Evolutionary conservation across 2,888 invertebrate genomes (phyloP).

Genomic region (Conops quadrifasciatus): DNA sequence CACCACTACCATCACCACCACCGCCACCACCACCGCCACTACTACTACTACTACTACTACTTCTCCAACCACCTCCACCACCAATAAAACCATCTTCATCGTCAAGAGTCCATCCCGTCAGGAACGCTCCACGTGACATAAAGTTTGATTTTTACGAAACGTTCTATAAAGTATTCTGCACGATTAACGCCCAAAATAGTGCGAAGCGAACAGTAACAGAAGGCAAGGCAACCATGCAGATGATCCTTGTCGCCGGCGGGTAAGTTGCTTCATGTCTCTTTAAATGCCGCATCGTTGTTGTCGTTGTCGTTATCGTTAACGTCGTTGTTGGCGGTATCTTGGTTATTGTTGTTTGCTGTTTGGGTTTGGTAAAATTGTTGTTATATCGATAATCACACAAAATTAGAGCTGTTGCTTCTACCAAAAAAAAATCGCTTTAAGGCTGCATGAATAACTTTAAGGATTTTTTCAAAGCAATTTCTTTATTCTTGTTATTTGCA

Average conservation of each 20-base stretch:
- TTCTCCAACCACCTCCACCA: constrained; percentile 25
- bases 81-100: constrained; percentile 30
- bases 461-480: background rate
- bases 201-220: constrained; percentile 25
- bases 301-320: constrained; percentile 23
- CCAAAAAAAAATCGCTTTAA: background rate
- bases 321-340: background rate
- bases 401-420: background rate
- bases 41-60: constrained; percentile 29
- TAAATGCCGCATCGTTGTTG: constrained; percentile 22
- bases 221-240: constrained; percentile 60
- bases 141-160: background rate
- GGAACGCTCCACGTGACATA: background rate
- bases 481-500: too few relatives aligned
- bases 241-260: constrained; percentile 66
- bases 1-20: constrained; percentile 17
- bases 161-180: constrained; percentile 17
- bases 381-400: constrained; percentile 26
- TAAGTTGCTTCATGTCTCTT: constrained; percentile 54
- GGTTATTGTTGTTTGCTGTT: background rate
- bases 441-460: constrained; percentile 8
- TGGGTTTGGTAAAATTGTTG: constrained; percentile 26
- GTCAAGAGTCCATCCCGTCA: background rate
- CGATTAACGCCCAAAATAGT: constrained; percentile 22
- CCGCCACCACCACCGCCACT: constrained; percentile 14